Base-by-base conservation (phyloP, 2,888 invertebrate species). In the Priocnemis perturbator region DNA sequence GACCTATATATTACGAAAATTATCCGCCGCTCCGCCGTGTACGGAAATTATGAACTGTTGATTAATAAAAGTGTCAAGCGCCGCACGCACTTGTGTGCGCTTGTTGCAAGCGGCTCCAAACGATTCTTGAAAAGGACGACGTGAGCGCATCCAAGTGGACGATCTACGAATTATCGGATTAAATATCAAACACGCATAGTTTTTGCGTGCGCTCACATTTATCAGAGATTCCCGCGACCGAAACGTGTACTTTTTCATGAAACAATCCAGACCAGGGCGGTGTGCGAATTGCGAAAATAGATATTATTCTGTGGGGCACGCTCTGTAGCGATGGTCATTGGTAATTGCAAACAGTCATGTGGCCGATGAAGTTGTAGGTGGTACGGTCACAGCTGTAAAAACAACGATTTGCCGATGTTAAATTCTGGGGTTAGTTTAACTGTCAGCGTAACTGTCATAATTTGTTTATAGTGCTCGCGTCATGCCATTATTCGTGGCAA, bases 401-500 rank as follows among this genome's bases (percentile, higher is more conserved):
- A 37, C 14, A 37, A 37, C 14, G 37, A 11, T 37, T 3, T 11
- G 37, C 37, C 37, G 17, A 56, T 30, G 17, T 56, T 26, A 56
- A 37, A n/a, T 23, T 72, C 69, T 65, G 62, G 69, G 71, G 71
- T 72, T 72, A 72, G 50, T 58, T 64, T 50, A 48, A 15, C 47
- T 72, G 62, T 62, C 69, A 64, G 23, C 15, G 50, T 20, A 50
- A 19, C 23, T 14, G 55, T 52, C 50, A n/a, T 44, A 19, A 47
- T 50, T 57, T 61, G 61, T 61, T 61, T 60, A 57, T 63, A 57
- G 57, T 7, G 23, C n/a, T 63, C 26, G 26, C 57, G 56, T 63
- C 56, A 48, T 11, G 30, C 11, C 14, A 52, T 14, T 9, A 50
- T 2, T 44, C 23, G 5, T 56, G 0, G 30, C 11, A 19, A 30